Evolutionary conservation across 2,888 invertebrate species (phyloP).

Genomic region (Microplitis deprimator): DNA sequence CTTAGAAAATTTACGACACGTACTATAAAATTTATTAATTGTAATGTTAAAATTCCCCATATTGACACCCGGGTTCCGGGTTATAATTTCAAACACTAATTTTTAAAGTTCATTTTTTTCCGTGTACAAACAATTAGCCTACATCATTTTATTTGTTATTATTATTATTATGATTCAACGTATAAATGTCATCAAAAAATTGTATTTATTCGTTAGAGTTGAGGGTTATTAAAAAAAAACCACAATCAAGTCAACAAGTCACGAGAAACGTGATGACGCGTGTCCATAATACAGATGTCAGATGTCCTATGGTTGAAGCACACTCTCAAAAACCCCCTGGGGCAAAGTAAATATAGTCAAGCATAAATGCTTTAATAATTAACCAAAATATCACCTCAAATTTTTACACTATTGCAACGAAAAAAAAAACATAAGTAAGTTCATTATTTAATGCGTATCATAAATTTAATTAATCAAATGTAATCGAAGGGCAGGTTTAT

Average conservation of each 20-base stretch:
- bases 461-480: background rate
- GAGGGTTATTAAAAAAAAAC: background rate
- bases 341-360: background rate
- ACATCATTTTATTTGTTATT: too few species aligned
- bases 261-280: constrained; percentile 6
- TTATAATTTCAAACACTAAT: too few species aligned
- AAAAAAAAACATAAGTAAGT: constrained; percentile 1
- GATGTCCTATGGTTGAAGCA: constrained; percentile 1
- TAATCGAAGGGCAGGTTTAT: background rate
- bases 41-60: too few species aligned
- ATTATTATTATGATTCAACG: too few species aligned
- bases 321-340: background rate
- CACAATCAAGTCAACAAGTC: constrained; percentile 17
- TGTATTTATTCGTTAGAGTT: background rate
- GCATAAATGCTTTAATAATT: background rate
- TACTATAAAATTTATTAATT: too few species aligned
- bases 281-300: constrained; percentile 4
- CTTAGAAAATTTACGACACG: too few species aligned
- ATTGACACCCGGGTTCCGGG: too few species aligned
- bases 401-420: background rate
- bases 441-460: background rate
- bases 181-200: background rate
- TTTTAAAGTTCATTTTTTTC: too few species aligned
- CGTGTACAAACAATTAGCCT: too few species aligned
- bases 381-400: background rate